Conservation (phyloP, 2,797 vertebrate genomes). For the Taeniopygia guttata region DNA sequence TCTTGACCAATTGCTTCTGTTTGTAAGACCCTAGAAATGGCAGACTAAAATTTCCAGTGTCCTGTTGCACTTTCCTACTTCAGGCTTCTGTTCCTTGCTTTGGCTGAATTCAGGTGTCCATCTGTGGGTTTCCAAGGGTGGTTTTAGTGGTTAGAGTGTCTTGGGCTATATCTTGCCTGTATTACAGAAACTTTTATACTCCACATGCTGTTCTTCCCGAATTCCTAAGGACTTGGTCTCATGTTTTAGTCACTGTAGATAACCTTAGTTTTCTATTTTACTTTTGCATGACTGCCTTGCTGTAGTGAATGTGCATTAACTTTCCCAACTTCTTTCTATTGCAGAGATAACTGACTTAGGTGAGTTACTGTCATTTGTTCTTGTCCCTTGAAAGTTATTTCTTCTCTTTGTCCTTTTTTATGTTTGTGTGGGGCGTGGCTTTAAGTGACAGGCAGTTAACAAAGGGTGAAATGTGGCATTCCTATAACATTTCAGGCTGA, state of each 20-base stretch:
- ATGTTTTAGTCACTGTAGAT: neutral
- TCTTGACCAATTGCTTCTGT: neutral
- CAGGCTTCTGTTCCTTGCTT: neutral
- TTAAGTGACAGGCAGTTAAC: neutral
- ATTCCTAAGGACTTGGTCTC: neutral
- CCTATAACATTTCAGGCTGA: neutral
- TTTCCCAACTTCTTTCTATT: slow-evolving; percentile 75
- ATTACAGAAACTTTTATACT: neutral
- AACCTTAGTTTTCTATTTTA: neutral
- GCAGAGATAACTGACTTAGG: slow-evolving; percentile 82
- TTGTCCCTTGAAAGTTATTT: neutral
- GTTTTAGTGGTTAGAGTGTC: neutral
- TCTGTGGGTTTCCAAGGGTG: neutral
- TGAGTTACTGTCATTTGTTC: slow-evolving; percentile 69
- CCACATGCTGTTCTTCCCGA: neutral
- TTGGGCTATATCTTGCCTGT: neutral
- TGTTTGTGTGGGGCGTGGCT: neutral
- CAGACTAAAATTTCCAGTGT: neutral
- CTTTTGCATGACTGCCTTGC: slow-evolving; percentile 34
- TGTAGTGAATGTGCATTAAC: slow-evolving; percentile 43
- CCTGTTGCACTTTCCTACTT: neutral
- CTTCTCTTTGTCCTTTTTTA: neutral
- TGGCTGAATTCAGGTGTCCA: neutral
- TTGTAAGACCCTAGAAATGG: neutral
- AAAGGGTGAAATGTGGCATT: neutral